phyloP scores from a whole-genome alignment of 2,113 vertebrate genomes.

The Rhadina sibilatrix region DNA sequence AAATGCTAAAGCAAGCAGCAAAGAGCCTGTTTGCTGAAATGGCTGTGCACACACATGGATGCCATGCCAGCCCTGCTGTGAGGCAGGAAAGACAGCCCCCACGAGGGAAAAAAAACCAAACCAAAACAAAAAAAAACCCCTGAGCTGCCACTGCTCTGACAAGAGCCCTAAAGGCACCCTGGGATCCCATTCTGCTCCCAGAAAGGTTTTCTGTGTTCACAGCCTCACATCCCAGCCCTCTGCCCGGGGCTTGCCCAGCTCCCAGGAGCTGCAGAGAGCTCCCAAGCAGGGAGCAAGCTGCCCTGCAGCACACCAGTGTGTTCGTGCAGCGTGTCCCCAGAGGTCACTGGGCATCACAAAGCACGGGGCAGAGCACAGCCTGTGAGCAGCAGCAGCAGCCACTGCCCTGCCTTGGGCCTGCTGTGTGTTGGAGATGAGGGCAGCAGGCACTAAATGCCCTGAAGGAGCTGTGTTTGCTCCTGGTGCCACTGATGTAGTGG shows the following conservation, averaged over 20 bases:
- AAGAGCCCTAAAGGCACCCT: neutral
- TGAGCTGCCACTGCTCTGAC: neutral
- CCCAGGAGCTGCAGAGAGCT: neutral
- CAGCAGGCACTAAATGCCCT: neutral
- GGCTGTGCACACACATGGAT: neutral
- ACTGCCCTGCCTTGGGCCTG: neutral
- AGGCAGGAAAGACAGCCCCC: neutral
- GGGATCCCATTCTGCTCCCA: neutral
- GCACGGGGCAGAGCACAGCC: neutral
- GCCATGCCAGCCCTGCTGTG: neutral
- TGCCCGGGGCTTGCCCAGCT: neutral
- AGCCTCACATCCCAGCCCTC: accelerated
- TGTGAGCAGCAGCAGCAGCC: neutral
- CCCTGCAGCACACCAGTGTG: neutral
- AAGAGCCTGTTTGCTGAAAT: neutral
- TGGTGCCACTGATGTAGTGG: neutral
- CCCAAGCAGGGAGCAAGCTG: neutral
- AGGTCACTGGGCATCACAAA: neutral
- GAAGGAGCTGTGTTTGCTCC: neutral
- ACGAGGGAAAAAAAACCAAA: too few species aligned
- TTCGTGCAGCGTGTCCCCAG: neutral
- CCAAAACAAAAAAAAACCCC: neutral
- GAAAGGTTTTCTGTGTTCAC: neutral
- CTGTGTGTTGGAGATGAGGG: neutral
- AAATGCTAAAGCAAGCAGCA: neutral